Evolutionary conservation across 2,113 vertebrate genomes (phyloP), one percentile per base, ranked within the genome.

Genomic region (Sigmodon hispidus): DNA sequence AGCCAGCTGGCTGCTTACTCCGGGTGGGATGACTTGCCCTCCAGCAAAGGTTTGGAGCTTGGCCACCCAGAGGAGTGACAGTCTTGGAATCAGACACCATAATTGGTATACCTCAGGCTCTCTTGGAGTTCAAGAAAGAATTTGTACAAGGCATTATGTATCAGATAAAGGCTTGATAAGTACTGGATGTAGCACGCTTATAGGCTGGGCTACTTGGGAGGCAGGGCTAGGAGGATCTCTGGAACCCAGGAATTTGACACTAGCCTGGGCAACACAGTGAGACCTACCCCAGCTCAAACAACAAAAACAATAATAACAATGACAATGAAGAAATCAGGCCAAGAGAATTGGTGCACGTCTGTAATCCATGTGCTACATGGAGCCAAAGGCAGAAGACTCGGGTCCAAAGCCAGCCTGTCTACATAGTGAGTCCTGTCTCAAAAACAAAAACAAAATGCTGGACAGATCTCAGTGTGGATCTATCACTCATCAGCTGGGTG

Each of bases 41-140:
- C 34, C 57, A 91, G 80, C 57, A 70, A 87, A 15, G 11, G 40
- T 94, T 90, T 96, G 83, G 48, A 72, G 34, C 87, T 96, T 93
- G 90, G 69, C 90, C 85, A 90, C 89, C 21, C 17, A 36, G 10
- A 43, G 29, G 67, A 59, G 75, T 92, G 69, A 93, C 9, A 93
- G 75, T 89, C 69, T 90, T 97, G 75, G 63, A 94, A 96, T 97
- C 91, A 91, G 79, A 94, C 72, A 93, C 15, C 3, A 12, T 90
- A 93, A 90, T 52, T 75, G 87, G 43, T 94, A 69, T 31, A 65
- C 91, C 63, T 91, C 79, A 79, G 75, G 67, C 55, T 87, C 50
- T 95, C 69, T 91, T 80, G 45, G 73, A 79, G 69, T 77, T 34
- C 26, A 77, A 26, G 36, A 91, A 36, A 91, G 83, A 96, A 65